These are phyloP conservation scores for Leptothorax acervorum DNA, from an alignment of 2,888 invertebrate species.

Conservation along the genomic window DNA sequence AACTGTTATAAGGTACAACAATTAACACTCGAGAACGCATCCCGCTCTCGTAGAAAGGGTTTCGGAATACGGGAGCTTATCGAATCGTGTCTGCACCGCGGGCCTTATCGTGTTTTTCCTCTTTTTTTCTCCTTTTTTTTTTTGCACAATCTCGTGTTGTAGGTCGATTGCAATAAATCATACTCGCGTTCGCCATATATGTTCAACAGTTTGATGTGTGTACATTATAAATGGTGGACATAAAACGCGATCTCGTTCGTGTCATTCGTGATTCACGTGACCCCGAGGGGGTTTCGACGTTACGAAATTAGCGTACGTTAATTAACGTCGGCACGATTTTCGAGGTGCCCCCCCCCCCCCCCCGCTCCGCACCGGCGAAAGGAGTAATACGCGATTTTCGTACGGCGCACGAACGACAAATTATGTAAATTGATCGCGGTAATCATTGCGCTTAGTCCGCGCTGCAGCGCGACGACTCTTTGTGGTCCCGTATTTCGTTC, in stretches of 20 bases:
- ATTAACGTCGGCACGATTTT: slow-evolving; percentile 48
- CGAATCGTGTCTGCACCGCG: slow-evolving; percentile 18
- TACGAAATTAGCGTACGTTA: slow-evolving; percentile 44
- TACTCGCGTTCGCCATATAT: slow-evolving; percentile 25
- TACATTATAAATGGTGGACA: slow-evolving; percentile 39
- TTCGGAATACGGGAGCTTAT: slow-evolving; percentile 4
- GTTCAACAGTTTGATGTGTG: slow-evolving; percentile 51
- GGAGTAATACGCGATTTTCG: slow-evolving; percentile 26
- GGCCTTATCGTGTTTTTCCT: background rate
- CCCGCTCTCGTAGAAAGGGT: background rate
- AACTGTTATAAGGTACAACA: background rate
- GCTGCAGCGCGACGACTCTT: slow-evolving; percentile 22
- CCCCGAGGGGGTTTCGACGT: slow-evolving; percentile 16
- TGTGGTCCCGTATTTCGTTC: slow-evolving; percentile 27
- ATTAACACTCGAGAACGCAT: slow-evolving; percentile 4
- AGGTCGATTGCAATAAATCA: slow-evolving; percentile 46
- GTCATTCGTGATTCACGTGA: slow-evolving; percentile 46
- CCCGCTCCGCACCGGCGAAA: background rate
- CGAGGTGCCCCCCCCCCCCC: background rate
- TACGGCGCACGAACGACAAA: slow-evolving; percentile 27
- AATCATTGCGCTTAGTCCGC: slow-evolving; percentile 39
- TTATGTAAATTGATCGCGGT: slow-evolving; percentile 41
- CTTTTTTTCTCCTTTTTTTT: slow-evolving; percentile 18
- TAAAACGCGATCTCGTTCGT: slow-evolving; percentile 39
- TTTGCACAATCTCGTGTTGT: slow-evolving; percentile 33